These are phyloP conservation scores for Neuroscelio doddi DNA, from an alignment of 2,888 invertebrate species.

Conservation along the genomic window DNA sequence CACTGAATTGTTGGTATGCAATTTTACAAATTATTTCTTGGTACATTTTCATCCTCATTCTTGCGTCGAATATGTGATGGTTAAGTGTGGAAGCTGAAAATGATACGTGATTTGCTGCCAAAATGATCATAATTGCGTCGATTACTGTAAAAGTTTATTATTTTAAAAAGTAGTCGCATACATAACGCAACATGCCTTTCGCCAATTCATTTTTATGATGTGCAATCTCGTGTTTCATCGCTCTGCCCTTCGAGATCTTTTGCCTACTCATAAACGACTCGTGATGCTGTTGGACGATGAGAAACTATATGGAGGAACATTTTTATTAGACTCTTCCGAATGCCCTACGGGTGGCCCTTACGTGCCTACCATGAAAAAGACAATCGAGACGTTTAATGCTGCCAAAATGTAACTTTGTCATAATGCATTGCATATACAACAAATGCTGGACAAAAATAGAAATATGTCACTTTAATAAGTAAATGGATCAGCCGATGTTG, in stretches of 20 bases:
- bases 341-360: slow-evolving; percentile 54
- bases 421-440: slow-evolving; percentile 26
- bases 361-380: slow-evolving; percentile 38
- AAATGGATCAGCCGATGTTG: slow-evolving; percentile 27
- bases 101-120: slow-evolving; percentile 3
- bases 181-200: neutral
- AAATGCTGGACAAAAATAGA: slow-evolving; percentile 25
- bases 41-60: no score
- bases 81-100: neutral
- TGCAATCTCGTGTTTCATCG: slow-evolving; percentile 52
- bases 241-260: slow-evolving; percentile 44
- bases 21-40: neutral
- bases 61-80: neutral
- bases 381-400: slow-evolving; percentile 10
- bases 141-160: slow-evolving; percentile 13
- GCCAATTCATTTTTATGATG: slow-evolving; percentile 28
- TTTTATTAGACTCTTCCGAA: slow-evolving; percentile 54
- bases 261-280: slow-evolving; percentile 26
- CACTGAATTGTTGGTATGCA: neutral
- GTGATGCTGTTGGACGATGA: slow-evolving; percentile 34
- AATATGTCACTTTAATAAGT: slow-evolving; percentile 19
- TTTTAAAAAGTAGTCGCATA: slow-evolving; percentile 5
- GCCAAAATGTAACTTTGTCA: slow-evolving; percentile 22
- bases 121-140: slow-evolving; percentile 12
- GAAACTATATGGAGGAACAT: slow-evolving; percentile 45